A percentile compares a stretch with the other conserved stretches of the same genome.
Evolutionary conservation across 2,888 invertebrate genomes (phyloP).

Genomic region (Fragum whitleyi): DNA sequence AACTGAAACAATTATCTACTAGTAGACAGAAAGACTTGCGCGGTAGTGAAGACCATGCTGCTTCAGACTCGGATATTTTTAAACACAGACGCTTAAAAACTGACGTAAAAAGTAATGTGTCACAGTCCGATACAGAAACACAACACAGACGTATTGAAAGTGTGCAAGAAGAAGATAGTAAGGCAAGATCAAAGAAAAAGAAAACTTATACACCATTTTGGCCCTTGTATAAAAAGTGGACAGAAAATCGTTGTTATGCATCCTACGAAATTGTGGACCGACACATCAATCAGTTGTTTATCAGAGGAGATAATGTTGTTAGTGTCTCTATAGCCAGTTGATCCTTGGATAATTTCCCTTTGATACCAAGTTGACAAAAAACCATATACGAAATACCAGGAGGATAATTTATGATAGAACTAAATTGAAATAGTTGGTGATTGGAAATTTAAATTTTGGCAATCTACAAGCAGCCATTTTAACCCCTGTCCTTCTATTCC

Average conservation of each 20-base stretch:
- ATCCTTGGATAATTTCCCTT: not conserved
- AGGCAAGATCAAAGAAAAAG: constrained; percentile 7
- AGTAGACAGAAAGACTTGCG: not conserved
- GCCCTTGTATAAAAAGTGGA: constrained; percentile 57
- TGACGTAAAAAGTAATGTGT: not conserved
- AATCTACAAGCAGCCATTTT: not conserved
- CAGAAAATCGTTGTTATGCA: constrained; percentile 55
- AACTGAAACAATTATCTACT: not conserved
- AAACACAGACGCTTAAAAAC: not conserved
- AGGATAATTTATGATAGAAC: not conserved
- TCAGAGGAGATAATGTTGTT: constrained; percentile 85
- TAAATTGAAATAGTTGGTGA: not conserved
- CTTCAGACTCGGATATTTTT: constrained; percentile 12
- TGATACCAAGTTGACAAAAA: not conserved
- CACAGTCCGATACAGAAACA: constrained; percentile 21
- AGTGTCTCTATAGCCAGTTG: constrained; percentile 71
- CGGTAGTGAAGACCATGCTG: not conserved
- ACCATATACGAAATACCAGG: not conserved
- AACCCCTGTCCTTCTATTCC: too few species aligned
- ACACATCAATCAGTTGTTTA: constrained; percentile 84
- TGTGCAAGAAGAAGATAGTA: not conserved
- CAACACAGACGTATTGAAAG: not conserved
- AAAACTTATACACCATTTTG: constrained; percentile 39
- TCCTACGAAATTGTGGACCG: constrained; percentile 71
- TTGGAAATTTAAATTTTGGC: not conserved